These are phyloP conservation scores for Scartelaos histophorus DNA, from an alignment of 2,113 vertebrate species.

Conservation along the genomic window DNA sequence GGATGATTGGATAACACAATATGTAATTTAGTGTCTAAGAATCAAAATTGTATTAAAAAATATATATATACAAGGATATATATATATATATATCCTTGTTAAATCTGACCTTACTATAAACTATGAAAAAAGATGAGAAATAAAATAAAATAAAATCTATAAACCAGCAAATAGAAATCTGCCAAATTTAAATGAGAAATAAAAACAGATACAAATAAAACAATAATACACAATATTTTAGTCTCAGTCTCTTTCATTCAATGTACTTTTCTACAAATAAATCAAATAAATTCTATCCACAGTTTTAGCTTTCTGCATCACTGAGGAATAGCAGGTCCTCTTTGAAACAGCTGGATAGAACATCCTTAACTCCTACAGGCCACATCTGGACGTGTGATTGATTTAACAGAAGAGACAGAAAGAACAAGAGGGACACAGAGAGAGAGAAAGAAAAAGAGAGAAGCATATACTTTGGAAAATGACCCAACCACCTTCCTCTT, in stretches of 20 bases:
- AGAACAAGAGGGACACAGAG: background rate
- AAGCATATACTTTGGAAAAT: constrained; percentile 36
- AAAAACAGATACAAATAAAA: background rate
- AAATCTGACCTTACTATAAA: too few relatives aligned
- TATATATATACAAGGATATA: too few relatives aligned
- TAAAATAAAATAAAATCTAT: too few relatives aligned
- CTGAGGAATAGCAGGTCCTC: constrained; percentile 53
- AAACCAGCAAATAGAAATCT: too few relatives aligned
- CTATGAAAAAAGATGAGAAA: too few relatives aligned
- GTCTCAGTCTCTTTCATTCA: background rate
- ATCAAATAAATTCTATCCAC: constrained; percentile 10
- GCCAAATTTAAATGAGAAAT: background rate
- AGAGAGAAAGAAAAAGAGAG: constrained; percentile 5
- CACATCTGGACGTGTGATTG: constrained; percentile 74
- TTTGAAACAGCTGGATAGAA: constrained; percentile 52
- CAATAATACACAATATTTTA: background rate
- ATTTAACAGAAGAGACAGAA: constrained; percentile 21
- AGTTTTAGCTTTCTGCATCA: constrained; percentile 11
- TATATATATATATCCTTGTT: too few relatives aligned
- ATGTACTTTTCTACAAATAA: constrained; percentile 5
- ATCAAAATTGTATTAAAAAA: too few relatives aligned
- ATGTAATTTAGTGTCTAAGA: too few relatives aligned
- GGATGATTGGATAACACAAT: too few relatives aligned
- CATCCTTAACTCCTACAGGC: constrained; percentile 55
- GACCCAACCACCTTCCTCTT: constrained; percentile 2